Evolutionary conservation across 2,797 vertebrate genomes (phyloP), one percentile per base, ranked within the genome.

Genomic region (Notolabrus celidotus): DNA sequence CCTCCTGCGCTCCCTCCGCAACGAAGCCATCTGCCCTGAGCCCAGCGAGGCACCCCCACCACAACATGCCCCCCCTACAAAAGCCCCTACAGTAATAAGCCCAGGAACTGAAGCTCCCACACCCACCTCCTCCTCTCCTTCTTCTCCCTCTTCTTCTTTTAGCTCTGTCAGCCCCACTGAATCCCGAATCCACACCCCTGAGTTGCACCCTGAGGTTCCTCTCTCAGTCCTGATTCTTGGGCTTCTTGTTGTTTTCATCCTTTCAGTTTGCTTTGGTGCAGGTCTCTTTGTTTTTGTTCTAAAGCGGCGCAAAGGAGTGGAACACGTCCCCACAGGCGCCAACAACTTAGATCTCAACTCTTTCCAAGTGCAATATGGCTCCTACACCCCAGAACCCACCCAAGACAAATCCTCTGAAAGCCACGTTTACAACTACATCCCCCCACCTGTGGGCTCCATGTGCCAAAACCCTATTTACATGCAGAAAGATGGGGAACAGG

Each of bases 391-490:
- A 0, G 97, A 97, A 66, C 88, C 90, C 0, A 95, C 93, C 0
- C 87, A 88, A 14, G 96, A 96, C 54, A 99, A 99, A 90, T 92
- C 71, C 42, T 85, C 93, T 0, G 96, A 99, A 56, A 96, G 95
- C 61, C 97, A 99, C 0, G 96, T 99, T 65, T 99, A 99, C 77
- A 99, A 98, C 79, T 99, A 98, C 63, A 97, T 98, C 79, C 96
- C 97, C 17, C 96, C 97, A 23, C 95, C 97, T 0, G 93, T 99
- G 53, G 96, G 96, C 27, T 96, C 97, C 88, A 99, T 99, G 98
- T 99, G 98, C 89, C 97, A 98, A 89, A 99, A 99, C 66, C 98
- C 98, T 0, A 99, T 99, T 68, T 99, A 99, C 92, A 96, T 99
- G 94, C 97, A 99, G 86, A 98, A 98, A 69, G 97, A 99, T 31